A percentile compares a stretch with the other conserved stretches of the same genome.
Evolutionary conservation across 2,113 vertebrate genomes (phyloP).

Genomic region (Sterrhoptilus dennistouni): DNA sequence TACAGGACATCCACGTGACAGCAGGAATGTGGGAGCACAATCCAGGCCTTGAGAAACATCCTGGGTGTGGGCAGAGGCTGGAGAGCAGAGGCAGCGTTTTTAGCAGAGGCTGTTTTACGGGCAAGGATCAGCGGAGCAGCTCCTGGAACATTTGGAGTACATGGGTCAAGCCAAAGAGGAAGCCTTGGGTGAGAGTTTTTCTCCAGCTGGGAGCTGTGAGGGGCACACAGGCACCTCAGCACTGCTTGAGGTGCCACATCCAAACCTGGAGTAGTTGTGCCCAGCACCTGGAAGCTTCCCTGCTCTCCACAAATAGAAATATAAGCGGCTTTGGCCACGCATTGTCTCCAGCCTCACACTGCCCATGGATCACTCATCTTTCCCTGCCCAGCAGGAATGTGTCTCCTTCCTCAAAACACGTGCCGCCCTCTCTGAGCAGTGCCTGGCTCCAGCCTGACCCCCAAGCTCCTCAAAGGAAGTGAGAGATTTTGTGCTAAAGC

Average conservation of each 20-base stretch:
- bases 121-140: neutral
- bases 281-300: neutral
- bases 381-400: neutral
- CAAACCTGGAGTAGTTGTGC: neutral
- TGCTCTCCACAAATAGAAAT: neutral
- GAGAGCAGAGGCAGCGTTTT: neutral
- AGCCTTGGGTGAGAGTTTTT: neutral
- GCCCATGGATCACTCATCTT: accelerated
- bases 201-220: neutral
- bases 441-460: neutral
- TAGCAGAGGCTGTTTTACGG: neutral
- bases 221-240: accelerated
- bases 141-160: neutral
- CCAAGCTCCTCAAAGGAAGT: neutral
- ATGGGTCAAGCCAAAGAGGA: neutral
- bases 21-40: conserved; percentile 7
- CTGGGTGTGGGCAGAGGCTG: neutral
- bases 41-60: neutral
- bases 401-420: neutral
- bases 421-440: accelerated
- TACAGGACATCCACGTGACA: neutral
- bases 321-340: neutral
- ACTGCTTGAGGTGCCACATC: neutral
- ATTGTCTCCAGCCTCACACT: neutral
- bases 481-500: neutral